Conservation (phyloP, 2,113 vertebrate species). For the Notechis scutatus region DNA sequence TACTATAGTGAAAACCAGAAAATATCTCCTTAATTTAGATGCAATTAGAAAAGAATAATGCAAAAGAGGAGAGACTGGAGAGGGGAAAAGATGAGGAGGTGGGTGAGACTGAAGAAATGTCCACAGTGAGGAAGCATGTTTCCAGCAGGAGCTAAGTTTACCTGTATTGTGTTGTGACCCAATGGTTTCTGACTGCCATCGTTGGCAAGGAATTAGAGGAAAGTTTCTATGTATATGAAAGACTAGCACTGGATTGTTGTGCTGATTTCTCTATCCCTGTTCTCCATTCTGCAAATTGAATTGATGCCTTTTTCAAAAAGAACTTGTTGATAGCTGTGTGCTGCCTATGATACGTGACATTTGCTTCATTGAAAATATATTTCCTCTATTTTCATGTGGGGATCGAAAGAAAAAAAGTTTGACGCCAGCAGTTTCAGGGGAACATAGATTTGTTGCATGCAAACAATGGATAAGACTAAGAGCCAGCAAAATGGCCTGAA, state of each 20-base stretch:
- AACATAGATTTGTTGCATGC: background rate
- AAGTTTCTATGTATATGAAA: no score
- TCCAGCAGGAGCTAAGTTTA: background rate
- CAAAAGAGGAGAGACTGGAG: background rate
- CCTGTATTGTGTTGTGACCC: no score
- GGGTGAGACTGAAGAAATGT: background rate
- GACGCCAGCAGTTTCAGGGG: background rate
- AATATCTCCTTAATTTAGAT: background rate
- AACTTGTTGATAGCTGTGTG: background rate
- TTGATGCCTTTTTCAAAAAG: no score
- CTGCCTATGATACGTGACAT: background rate
- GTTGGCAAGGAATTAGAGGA: no score
- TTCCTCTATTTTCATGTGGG: background rate
- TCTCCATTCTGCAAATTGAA: no score
- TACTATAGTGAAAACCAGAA: background rate
- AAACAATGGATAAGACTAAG: background rate
- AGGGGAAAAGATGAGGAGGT: background rate
- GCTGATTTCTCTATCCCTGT: no score
- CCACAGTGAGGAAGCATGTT: background rate
- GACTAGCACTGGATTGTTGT: no score
- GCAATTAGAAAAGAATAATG: background rate
- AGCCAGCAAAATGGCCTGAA: background rate
- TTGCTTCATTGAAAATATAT: background rate
- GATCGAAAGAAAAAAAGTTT: background rate
- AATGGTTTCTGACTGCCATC: no score